A percentile compares a stretch with the other conserved stretches of the same genome.
phyloP scores from a whole-genome alignment of 2,113 vertebrate genomes.

The Anguilla japonica region DNA sequence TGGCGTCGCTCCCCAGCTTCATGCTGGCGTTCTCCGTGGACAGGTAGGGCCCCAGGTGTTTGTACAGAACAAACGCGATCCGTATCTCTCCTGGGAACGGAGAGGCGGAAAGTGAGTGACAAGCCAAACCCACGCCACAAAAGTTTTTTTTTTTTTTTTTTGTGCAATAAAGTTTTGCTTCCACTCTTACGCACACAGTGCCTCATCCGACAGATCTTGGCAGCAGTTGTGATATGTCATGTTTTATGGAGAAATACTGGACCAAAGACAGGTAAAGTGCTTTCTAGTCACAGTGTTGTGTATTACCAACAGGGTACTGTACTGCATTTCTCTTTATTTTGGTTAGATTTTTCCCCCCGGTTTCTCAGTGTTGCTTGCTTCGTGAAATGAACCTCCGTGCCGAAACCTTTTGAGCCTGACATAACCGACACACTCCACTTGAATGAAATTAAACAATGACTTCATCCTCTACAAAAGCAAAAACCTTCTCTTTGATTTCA shows the following conservation, averaged over 20 bases:
- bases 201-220: neutral
- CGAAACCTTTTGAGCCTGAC: constrained; percentile 2
- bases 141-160: neutral
- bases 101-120: neutral
- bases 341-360: no score
- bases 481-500: neutral
- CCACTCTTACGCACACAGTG: neutral
- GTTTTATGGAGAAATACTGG: neutral
- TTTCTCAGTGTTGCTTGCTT: neutral
- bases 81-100: constrained; percentile 86
- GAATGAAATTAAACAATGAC: constrained; percentile 3
- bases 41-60: constrained; percentile 90
- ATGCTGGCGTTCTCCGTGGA: constrained; percentile 97
- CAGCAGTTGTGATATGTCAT: neutral
- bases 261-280: neutral
- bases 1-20: constrained; percentile 83
- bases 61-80: constrained; percentile 94
- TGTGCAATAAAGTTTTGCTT: neutral
- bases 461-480: constrained; percentile 1
- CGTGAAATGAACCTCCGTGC: neutral
- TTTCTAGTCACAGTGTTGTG: neutral
- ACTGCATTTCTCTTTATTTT: neutral
- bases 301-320: no score
- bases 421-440: constrained; percentile 4
- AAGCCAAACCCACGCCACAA: neutral